A percentile compares a stretch with the other conserved stretches of the same genome.
Evolutionary conservation across 2,797 vertebrate genomes (phyloP).

Genomic region (Coreius guichenoti): DNA sequence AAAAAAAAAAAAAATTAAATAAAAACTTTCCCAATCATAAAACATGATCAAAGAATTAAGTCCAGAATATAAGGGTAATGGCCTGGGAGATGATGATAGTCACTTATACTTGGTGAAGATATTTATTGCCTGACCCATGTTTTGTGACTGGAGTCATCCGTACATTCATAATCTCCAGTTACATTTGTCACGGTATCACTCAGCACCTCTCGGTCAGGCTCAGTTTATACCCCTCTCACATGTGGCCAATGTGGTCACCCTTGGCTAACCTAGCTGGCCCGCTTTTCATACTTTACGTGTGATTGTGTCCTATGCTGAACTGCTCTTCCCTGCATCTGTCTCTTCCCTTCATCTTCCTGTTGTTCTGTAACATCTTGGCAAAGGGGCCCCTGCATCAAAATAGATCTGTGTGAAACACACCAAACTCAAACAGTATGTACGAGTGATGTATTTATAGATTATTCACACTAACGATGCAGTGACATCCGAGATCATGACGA

Average conservation of each 20-base stretch:
- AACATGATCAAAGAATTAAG: neutral
- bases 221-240: conserved; percentile 65
- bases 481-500: conserved; percentile 46
- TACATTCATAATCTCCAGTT: conserved; percentile 62
- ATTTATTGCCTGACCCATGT: conserved; percentile 71
- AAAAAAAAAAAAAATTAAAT: too few relatives aligned
- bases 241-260: conserved; percentile 50
- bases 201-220: conserved; percentile 62
- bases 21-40: neutral
- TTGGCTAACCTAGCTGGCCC: conserved; percentile 55
- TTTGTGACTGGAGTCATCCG: conserved; percentile 72
- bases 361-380: conserved; percentile 56
- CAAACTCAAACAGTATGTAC: conserved; percentile 38
- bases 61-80: conserved; percentile 34
- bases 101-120: conserved; percentile 61
- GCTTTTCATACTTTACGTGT: conserved; percentile 47
- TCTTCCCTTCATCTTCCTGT: conserved; percentile 52
- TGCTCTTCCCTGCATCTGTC: conserved; percentile 43
- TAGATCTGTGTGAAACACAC: conserved; percentile 40
- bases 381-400: conserved; percentile 44
- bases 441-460: conserved; percentile 58
- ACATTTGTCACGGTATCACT: conserved; percentile 75
- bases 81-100: conserved; percentile 31
- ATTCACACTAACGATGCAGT: conserved; percentile 44
- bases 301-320: conserved; percentile 58